phyloP scores from a whole-genome alignment of 1,140 invertebrate genomes.

The Drosophila guanche region DNA sequence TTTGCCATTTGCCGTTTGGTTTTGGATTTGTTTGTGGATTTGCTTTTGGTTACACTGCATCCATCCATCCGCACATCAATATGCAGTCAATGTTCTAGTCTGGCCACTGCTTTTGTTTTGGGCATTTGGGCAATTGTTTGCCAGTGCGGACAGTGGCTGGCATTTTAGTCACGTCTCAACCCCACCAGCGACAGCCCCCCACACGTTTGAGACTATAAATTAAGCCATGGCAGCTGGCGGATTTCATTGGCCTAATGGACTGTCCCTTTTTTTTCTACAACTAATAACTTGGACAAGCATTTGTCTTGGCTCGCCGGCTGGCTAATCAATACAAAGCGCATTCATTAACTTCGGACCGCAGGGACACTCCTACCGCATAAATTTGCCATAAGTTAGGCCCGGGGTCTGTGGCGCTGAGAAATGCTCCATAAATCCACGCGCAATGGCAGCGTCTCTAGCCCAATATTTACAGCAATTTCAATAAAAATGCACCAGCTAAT shows the following conservation, averaged over 20 bases:
- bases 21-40: conserved; percentile 10
- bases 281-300: background rate
- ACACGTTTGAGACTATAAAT: conserved; percentile 59
- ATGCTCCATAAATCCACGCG: conserved; percentile 33
- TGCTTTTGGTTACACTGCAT: background rate
- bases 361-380: conserved; percentile 31
- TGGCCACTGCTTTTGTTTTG: conserved; percentile 20
- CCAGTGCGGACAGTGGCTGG: conserved; percentile 38
- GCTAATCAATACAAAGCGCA: conserved; percentile 38
- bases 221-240: conserved; percentile 26
- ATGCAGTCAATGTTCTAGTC: conserved; percentile 70
- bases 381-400: conserved; percentile 28
- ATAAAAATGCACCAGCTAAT: conserved; percentile 70
- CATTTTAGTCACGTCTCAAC: conserved; percentile 58
- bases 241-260: conserved; percentile 1
- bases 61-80: conserved; percentile 48
- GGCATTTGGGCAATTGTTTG: conserved; percentile 27
- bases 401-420: conserved; percentile 16
- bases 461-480: conserved; percentile 65
- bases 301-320: conserved; percentile 2
- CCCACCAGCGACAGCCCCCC: no score
- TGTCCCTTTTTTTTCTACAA: conserved; percentile 11
- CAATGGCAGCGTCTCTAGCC: conserved; percentile 13
- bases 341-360: conserved; percentile 13
- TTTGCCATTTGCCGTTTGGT: background rate